Conservation (phyloP, 2,113 vertebrate species). For the Sarotherodon lohbergeri region DNA sequence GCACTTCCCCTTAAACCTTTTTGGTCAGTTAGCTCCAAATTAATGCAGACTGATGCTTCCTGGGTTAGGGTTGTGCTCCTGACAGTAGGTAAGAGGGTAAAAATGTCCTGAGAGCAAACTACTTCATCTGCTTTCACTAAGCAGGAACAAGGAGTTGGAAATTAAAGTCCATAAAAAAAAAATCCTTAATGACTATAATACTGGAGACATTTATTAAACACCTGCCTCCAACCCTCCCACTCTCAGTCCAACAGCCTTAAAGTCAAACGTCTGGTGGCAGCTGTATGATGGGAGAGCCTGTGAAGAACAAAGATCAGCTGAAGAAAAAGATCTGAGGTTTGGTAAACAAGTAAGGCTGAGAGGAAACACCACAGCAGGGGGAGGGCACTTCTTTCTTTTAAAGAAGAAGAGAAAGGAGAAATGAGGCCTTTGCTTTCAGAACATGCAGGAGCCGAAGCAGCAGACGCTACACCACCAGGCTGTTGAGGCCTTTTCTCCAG, state of each 20-base stretch:
- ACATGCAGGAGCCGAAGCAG: accelerated
- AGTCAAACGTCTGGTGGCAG: neutral
- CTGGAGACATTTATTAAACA: neutral
- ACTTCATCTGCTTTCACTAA: neutral
- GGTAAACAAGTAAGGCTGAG: neutral
- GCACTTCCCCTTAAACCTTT: neutral
- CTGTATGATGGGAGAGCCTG: neutral
- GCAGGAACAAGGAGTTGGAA: neutral
- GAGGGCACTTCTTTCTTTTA: neutral
- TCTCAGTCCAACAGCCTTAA: neutral
- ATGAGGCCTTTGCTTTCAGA: neutral
- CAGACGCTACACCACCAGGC: neutral
- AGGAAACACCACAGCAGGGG: neutral
- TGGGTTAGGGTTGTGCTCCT: neutral
- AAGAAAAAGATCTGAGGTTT: neutral
- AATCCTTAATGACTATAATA: neutral
- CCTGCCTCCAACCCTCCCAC: neutral
- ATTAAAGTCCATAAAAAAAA: neutral
- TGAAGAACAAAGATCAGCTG: neutral
- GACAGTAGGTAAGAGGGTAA: neutral
- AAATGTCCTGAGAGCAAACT: neutral
- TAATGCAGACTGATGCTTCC: neutral
- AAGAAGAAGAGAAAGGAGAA: neutral
- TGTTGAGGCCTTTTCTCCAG: too few species aligned
- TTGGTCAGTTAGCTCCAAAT: neutral